Conservation (phyloP, 2,113 vertebrate species). For the Pyrgilauda ruficollis region DNA sequence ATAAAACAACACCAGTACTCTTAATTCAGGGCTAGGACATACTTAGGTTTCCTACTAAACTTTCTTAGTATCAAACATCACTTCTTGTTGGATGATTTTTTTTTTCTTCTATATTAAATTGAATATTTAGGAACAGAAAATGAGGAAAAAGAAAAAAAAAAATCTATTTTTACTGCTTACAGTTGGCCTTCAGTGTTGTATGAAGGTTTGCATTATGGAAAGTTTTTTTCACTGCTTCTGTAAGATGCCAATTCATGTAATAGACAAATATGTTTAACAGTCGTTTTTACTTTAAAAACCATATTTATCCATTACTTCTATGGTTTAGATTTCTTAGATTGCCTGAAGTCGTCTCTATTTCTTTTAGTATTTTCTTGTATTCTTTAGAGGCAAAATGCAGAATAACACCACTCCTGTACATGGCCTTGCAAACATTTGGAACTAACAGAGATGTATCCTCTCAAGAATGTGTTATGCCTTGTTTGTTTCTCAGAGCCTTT, state of each 20-base stretch:
- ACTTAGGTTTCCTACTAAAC: neutral
- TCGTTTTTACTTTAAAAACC: neutral
- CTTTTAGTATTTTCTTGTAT: neutral
- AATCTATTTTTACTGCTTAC: neutral
- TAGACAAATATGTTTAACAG: neutral
- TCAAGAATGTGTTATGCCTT: neutral
- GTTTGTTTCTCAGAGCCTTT: neutral
- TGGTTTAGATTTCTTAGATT: neutral
- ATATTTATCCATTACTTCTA: accelerated
- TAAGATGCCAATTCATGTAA: neutral
- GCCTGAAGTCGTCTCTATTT: neutral
- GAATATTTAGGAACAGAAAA: neutral
- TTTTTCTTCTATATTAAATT: neutral
- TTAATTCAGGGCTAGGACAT: neutral
- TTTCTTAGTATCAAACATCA: neutral
- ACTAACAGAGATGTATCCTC: neutral
- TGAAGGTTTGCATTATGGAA: neutral
- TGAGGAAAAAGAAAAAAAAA: neutral
- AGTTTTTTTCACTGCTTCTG: neutral
- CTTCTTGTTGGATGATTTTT: neutral
- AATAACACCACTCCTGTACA: neutral
- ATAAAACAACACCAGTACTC: neutral
- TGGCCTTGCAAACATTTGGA: neutral
- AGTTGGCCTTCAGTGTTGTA: neutral
- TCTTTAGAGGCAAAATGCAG: neutral